These are phyloP conservation scores for Caloenas nicobarica DNA, from an alignment of 2,113 vertebrate genomes.

Conservation along the genomic window DNA sequence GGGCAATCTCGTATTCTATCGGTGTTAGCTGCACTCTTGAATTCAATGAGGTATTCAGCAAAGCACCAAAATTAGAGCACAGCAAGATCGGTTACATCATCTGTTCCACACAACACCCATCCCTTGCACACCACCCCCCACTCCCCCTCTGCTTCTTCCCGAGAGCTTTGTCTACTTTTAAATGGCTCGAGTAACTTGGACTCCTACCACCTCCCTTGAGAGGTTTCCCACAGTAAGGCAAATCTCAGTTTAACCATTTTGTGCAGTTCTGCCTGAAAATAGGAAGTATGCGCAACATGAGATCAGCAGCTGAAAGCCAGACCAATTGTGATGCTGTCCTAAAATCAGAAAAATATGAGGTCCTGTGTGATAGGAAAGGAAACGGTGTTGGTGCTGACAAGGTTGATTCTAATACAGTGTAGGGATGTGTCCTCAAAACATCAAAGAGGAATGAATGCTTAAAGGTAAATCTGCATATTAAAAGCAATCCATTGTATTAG, in stretches of 20 bases:
- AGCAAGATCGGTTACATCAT: slow-evolving; percentile 12
- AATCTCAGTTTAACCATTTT: background rate
- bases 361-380: background rate
- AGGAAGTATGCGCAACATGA: background rate
- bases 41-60: slow-evolving; percentile 15
- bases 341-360: background rate
- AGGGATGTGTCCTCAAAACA: background rate
- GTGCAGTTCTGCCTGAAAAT: background rate
- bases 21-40: background rate
- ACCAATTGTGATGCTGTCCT: background rate
- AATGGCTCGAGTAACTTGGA: slow-evolving; percentile 28
- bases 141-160: background rate
- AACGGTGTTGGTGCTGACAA: background rate
- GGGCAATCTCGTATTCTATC: background rate
- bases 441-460: background rate
- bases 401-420: background rate
- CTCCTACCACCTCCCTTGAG: background rate
- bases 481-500: background rate
- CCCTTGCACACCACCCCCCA: background rate
- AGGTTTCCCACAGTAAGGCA: background rate
- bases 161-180: slow-evolving; percentile 15
- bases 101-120: background rate
- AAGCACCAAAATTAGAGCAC: slow-evolving; percentile 15
- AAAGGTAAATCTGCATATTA: background rate
- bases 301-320: background rate